Percentiles rank a stretch among this genome's conserved stretches.
Evolutionary conservation across 2,888 invertebrate genomes (phyloP).

Genomic region (Gisinianus flammeolus): DNA sequence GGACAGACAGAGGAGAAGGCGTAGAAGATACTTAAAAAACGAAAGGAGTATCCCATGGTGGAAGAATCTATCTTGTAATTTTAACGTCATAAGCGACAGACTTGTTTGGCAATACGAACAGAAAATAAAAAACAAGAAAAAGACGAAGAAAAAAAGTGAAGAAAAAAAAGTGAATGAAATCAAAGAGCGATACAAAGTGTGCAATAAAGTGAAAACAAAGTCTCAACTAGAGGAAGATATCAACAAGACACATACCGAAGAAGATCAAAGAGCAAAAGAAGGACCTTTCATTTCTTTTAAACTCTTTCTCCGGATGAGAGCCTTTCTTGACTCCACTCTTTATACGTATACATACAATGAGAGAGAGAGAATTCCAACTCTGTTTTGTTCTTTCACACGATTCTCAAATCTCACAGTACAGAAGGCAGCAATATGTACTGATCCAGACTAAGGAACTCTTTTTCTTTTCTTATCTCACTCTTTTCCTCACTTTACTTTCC

Average conservation of each 20-base stretch:
- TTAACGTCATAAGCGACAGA: neutral
- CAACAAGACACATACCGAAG: slow-evolving; percentile 13
- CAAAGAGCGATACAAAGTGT: slow-evolving; percentile 14
- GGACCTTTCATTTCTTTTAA: slow-evolving; percentile 5
- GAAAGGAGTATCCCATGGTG: neutral
- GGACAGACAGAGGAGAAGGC: neutral
- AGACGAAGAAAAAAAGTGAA: neutral
- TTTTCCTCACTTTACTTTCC: neutral
- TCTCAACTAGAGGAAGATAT: neutral
- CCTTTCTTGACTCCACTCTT: too few species aligned
- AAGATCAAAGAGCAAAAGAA: slow-evolving; percentile 7
- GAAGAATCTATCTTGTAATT: slow-evolving; percentile 5
- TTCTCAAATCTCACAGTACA: too few species aligned
- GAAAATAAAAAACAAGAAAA: neutral
- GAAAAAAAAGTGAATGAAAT: slow-evolving; percentile 4
- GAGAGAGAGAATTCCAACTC: too few species aligned
- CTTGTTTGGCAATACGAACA: too few species aligned
- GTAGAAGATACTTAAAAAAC: neutral
- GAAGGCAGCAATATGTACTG: neutral
- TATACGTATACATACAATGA: too few species aligned
- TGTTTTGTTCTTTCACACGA: too few species aligned
- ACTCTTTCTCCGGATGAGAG: neutral
- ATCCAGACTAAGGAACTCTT: neutral
- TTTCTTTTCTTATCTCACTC: neutral
- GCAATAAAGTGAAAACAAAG: slow-evolving; percentile 13